A percentile compares a stretch with the other conserved stretches of the same genome.
Conservation (phyloP, 2,888 invertebrate species). For the Labia minor region DNA sequence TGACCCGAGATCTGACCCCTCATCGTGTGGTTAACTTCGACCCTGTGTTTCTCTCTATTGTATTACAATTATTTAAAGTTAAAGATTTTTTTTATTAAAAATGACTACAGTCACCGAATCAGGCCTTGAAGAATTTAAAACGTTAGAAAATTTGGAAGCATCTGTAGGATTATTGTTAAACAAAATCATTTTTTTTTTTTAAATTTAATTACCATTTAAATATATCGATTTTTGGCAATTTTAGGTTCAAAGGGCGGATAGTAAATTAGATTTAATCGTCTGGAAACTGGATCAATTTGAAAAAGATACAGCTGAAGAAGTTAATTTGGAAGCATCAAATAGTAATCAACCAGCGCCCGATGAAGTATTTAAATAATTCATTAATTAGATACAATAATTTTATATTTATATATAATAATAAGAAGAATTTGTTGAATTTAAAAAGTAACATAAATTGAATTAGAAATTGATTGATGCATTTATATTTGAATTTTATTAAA, state of each 20-base stretch:
- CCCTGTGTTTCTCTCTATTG: not conserved
- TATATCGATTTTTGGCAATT: constrained; percentile 20
- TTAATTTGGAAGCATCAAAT: constrained; percentile 32
- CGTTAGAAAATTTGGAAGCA: not conserved
- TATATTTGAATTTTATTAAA: too few relatives aligned
- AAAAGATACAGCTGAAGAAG: constrained; percentile 46
- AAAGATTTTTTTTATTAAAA: too few relatives aligned
- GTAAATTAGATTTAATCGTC: constrained; percentile 59
- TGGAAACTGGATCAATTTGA: constrained; percentile 64
- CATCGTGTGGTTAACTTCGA: not conserved
- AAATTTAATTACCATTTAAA: not conserved
- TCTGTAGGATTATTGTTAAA: not conserved
- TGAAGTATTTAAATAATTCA: not conserved
- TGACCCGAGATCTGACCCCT: not conserved
- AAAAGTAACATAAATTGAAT: too few relatives aligned
- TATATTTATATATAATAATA: too few relatives aligned
- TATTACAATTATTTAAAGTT: too few relatives aligned
- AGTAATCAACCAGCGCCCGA: not conserved
- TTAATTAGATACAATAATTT: too few relatives aligned
- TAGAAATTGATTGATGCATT: too few relatives aligned
- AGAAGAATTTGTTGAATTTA: too few relatives aligned
- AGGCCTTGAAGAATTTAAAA: not conserved
- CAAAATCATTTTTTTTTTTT: not conserved
- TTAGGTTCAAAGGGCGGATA: constrained; percentile 62
- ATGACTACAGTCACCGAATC: not conserved